Percentiles rank a stretch among this genome's conserved stretches.
Evolutionary conservation across 2,797 vertebrate genomes (phyloP).

Genomic region (Pangasius mekongensis): DNA sequence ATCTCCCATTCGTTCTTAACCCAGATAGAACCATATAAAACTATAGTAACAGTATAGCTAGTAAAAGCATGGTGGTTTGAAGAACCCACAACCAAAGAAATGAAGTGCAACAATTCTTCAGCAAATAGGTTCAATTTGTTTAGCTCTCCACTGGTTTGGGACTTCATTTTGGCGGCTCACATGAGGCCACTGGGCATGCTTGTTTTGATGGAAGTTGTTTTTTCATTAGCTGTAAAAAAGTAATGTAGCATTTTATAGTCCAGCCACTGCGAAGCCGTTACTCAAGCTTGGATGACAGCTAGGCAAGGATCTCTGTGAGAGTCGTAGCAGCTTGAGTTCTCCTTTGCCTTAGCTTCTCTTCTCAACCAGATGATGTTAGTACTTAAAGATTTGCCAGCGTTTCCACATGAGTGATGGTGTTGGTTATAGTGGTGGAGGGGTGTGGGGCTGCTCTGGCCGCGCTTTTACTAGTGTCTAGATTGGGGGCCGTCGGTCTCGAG

Average conservation of each 20-base stretch:
- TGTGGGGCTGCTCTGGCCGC: slow-evolving; percentile 33
- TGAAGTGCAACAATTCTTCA: not conserved
- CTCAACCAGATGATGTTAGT: slow-evolving; percentile 10
- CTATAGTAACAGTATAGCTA: not conserved
- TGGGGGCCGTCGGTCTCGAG: slow-evolving; percentile 40
- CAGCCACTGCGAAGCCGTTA: slow-evolving; percentile 38
- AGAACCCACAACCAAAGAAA: not conserved
- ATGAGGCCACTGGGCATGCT: slow-evolving; percentile 27
- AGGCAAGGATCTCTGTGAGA: not conserved
- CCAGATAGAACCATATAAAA: not conserved
- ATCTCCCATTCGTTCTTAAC: not conserved
- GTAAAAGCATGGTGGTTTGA: not conserved
- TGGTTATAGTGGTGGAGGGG: slow-evolving; percentile 46
- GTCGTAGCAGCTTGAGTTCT: not conserved
- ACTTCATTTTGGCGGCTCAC: slow-evolving; percentile 17
- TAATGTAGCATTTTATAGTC: slow-evolving; percentile 61
- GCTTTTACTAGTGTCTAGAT: slow-evolving; percentile 58
- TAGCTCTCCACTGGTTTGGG: slow-evolving; percentile 1
- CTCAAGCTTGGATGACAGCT: slow-evolving; percentile 49
- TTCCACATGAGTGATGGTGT: slow-evolving; percentile 46
- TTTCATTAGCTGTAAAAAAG: slow-evolving; percentile 59
- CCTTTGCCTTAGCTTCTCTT: not conserved
- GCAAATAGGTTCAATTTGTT: slow-evolving; percentile 16
- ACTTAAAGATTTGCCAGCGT: slow-evolving; percentile 29
- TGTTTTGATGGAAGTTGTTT: slow-evolving; percentile 50